Percentiles rank a stretch among this genome's conserved stretches.
These are phyloP conservation scores for Lamprotornis superbus DNA, from an alignment of 2,113 vertebrate genomes.

Conservation along the genomic window DNA sequence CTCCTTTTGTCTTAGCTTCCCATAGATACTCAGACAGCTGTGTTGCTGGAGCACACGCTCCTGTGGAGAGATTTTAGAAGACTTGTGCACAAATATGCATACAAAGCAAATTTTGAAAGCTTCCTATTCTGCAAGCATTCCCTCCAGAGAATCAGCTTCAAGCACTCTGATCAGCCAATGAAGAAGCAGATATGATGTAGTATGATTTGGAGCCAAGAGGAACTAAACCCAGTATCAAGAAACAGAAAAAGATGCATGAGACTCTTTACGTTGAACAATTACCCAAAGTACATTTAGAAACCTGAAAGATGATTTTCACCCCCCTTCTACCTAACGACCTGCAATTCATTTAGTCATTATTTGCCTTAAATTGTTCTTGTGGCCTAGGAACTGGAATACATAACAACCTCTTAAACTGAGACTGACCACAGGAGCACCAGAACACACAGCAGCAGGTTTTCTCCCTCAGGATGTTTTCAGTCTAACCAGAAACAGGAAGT, in stretches of 20 bases:
- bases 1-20: neutral
- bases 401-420: neutral
- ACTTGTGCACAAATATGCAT: neutral
- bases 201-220: neutral
- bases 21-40: neutral
- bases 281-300: neutral
- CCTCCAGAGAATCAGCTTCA: neutral
- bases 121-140: constrained; percentile 16
- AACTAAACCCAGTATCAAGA: neutral
- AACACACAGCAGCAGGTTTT: constrained; percentile 13
- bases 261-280: neutral
- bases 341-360: neutral
- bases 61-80: neutral
- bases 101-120: constrained; percentile 7
- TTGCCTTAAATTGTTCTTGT: neutral
- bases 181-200: neutral
- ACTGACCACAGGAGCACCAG: constrained; percentile 50
- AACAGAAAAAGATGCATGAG: neutral
- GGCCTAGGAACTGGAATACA: neutral
- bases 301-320: neutral
- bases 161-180: neutral
- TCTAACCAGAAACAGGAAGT: constrained; percentile 51
- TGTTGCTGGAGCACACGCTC: neutral
- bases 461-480: constrained; percentile 45
- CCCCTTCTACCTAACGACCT: neutral